These are phyloP conservation scores for Heliconius hewitsoni DNA, from an alignment of 1,140 invertebrate species.

Conservation along the genomic window DNA sequence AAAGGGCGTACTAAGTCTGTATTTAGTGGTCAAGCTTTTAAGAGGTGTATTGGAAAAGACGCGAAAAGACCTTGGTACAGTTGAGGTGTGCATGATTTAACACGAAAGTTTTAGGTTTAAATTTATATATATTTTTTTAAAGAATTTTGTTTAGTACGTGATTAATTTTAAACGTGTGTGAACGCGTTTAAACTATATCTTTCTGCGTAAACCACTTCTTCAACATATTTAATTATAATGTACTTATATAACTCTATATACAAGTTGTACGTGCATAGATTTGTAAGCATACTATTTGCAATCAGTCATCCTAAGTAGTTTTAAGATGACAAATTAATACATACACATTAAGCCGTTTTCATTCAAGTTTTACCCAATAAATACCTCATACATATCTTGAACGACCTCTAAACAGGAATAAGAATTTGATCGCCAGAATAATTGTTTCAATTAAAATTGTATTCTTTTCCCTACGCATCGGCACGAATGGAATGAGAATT, in stretches of 20 bases:
- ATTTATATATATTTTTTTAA: too few relatives aligned
- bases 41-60: neutral
- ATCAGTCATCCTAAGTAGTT: neutral
- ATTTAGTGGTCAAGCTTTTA: neutral
- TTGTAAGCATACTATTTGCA: too few relatives aligned
- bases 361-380: neutral
- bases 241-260: too few relatives aligned
- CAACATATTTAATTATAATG: too few relatives aligned
- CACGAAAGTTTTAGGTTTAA: too few relatives aligned
- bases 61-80: too few relatives aligned
- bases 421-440: neutral
- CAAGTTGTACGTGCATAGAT: too few relatives aligned
- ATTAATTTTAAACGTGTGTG: too few relatives aligned
- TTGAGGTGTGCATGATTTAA: too few relatives aligned
- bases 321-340: neutral
- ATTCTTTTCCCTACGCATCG: neutral
- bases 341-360: neutral
- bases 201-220: too few relatives aligned
- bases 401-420: neutral
- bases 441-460: slow-evolving; percentile 7
- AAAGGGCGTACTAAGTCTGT: neutral
- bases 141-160: too few relatives aligned
- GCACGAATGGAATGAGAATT: slow-evolving; percentile 8
- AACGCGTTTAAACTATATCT: too few relatives aligned
- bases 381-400: neutral